Conservation (phyloP, 2,797 vertebrate genomes). For the Leptatherina wallacei region DNA sequence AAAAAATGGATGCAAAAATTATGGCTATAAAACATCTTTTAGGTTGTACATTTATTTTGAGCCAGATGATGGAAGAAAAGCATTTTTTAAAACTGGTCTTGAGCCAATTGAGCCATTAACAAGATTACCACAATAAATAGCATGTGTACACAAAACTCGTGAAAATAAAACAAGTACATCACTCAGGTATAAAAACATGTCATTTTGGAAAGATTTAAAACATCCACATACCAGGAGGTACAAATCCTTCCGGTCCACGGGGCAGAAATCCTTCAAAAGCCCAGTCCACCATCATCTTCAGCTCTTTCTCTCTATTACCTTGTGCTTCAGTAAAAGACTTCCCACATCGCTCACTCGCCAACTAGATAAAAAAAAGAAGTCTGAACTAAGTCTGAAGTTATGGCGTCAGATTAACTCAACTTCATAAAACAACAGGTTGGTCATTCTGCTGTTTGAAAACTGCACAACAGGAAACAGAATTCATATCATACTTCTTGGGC, state of each 20-base stretch:
- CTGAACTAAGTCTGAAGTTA: not conserved
- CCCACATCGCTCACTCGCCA: conserved; percentile 78
- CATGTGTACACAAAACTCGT: not conserved
- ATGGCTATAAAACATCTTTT: not conserved
- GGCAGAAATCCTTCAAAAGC: conserved; percentile 82
- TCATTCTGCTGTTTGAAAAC: no score
- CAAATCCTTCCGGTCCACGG: conserved; percentile 75
- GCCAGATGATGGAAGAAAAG: not conserved
- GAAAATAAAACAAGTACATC: not conserved
- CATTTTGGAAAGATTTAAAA: not conserved
- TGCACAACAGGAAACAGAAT: no score
- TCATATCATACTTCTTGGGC: no score
- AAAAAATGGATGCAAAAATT: not conserved
- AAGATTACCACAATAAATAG: not conserved
- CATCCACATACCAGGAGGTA: conserved; percentile 57
- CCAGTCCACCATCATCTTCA: conserved; percentile 83
- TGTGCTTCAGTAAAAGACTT: conserved; percentile 68
- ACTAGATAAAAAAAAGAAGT: conserved; percentile 57
- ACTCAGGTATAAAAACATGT: not conserved
- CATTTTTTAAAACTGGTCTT: not conserved
- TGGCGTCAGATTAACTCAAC: not conserved
- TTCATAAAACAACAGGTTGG: not conserved
- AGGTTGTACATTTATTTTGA: not conserved
- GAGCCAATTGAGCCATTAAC: not conserved
- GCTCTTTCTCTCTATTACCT: conserved; percentile 70